Conservation (phyloP, 2,797 vertebrate species). For the Hippoglossus hippoglossus region DNA sequence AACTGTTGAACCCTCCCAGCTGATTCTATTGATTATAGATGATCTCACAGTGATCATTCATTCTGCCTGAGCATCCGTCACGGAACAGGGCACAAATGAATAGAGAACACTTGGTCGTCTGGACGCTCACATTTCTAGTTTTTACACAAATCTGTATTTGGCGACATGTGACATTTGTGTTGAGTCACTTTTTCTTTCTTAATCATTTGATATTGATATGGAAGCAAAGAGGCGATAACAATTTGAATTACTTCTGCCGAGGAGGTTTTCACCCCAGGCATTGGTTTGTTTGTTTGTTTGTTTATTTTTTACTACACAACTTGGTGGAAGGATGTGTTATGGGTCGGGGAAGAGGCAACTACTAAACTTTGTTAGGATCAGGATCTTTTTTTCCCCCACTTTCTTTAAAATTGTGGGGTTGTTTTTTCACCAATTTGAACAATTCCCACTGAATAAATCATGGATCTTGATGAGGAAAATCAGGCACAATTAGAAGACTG, state of each 20-base stretch:
- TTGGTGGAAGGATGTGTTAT: too few relatives aligned
- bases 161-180: conserved; percentile 8
- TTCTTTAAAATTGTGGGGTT: too few relatives aligned
- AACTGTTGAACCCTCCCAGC: conserved; percentile 40
- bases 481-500: too few relatives aligned
- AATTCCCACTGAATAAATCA: too few relatives aligned
- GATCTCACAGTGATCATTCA: conserved; percentile 58
- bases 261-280: too few relatives aligned
- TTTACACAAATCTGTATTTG: conserved; percentile 35
- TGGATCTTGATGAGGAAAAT: too few relatives aligned
- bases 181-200: neutral
- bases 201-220: neutral
- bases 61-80: conserved; percentile 21
- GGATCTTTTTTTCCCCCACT: too few relatives aligned
- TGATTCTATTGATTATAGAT: conserved; percentile 42
- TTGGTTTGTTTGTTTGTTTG: too few relatives aligned
- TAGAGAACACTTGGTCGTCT: conserved; percentile 13
- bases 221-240: conserved; percentile 16
- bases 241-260: neutral
- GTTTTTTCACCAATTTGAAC: too few relatives aligned
- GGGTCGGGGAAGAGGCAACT: too few relatives aligned
- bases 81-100: conserved; percentile 18
- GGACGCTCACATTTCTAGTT: conserved; percentile 10
- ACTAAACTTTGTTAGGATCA: too few relatives aligned
- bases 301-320: too few relatives aligned